phyloP scores from a whole-genome alignment of 2,113 vertebrate species.

The Gobiocypris rarus region DNA sequence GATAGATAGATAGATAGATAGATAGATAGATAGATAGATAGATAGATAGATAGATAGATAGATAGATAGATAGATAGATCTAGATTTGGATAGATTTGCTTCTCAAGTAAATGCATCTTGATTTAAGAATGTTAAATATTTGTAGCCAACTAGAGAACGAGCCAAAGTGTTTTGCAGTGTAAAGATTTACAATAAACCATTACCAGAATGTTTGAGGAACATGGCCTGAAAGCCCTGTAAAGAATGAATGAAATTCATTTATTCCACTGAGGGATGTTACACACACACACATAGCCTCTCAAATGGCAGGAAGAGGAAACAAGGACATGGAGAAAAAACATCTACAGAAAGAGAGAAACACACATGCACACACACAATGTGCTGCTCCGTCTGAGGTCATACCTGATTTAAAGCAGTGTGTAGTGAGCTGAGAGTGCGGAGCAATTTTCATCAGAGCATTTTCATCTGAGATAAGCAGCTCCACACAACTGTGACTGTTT shows the following conservation, averaged over 20 bases:
- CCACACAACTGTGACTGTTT: constrained; percentile 24
- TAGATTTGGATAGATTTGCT: too few relatives aligned
- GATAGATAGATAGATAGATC: too few relatives aligned
- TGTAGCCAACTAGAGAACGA: too few relatives aligned
- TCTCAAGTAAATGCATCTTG: too few relatives aligned
- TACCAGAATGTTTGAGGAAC: neutral
- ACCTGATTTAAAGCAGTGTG: constrained; percentile 64
- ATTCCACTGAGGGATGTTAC: neutral
- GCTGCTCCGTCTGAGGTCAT: constrained; percentile 61
- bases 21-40: too few relatives aligned
- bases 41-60: too few relatives aligned
- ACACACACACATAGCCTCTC: neutral
- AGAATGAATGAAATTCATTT: neutral
- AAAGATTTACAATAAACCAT: neutral
- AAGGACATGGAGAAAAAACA: neutral
- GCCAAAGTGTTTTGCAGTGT: too few relatives aligned
- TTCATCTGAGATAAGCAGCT: constrained; percentile 50
- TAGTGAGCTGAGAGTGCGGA: constrained; percentile 55
- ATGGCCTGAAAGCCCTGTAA: neutral
- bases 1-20: too few relatives aligned
- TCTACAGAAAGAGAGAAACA: neutral
- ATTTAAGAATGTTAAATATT: too few relatives aligned
- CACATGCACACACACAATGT: constrained; percentile 14
- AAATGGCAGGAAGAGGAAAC: neutral
- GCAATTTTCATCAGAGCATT: constrained; percentile 68